Percentiles rank a stretch among this genome's conserved stretches.
These are phyloP conservation scores for Aphidoletes aphidimyza DNA, from an alignment of 2,888 invertebrate species.

Conservation along the genomic window DNA sequence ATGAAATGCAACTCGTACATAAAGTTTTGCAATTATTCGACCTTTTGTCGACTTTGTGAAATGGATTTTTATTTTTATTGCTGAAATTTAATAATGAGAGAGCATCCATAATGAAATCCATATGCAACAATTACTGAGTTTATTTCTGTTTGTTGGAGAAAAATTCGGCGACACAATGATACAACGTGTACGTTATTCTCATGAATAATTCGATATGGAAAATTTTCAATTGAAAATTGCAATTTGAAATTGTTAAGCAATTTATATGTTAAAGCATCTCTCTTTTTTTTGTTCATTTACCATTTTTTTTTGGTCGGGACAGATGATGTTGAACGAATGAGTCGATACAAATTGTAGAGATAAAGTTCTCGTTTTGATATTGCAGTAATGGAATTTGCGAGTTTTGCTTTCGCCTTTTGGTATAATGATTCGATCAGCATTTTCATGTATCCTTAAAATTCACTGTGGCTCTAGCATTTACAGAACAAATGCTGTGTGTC, in stretches of 20 bases:
- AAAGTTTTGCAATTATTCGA: too few species aligned
- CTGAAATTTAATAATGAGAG: too few species aligned
- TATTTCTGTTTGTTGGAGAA: background rate
- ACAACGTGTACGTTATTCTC: background rate
- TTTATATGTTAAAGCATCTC: background rate
- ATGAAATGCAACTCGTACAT: too few species aligned
- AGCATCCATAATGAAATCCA: too few species aligned
- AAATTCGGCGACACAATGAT: background rate
- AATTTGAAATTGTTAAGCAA: background rate
- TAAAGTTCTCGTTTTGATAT: background rate
- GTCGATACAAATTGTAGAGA: background rate
- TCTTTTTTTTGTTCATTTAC: too few species aligned
- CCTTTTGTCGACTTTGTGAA: too few species aligned
- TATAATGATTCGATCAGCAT: background rate
- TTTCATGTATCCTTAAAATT: background rate
- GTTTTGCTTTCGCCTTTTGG: background rate
- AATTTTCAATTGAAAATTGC: conserved; percentile 11
- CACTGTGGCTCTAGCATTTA: background rate
- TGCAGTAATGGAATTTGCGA: background rate
- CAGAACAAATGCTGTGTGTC: background rate
- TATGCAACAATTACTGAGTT: background rate
- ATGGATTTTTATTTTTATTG: too few species aligned
- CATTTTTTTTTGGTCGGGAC: too few species aligned
- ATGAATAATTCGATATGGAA: conserved; percentile 20
- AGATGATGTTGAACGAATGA: too few species aligned